Evolutionary conservation across 2,888 invertebrate species (phyloP), one percentile per base, ranked within the genome.

Genomic region (Drosophila recens): DNA sequence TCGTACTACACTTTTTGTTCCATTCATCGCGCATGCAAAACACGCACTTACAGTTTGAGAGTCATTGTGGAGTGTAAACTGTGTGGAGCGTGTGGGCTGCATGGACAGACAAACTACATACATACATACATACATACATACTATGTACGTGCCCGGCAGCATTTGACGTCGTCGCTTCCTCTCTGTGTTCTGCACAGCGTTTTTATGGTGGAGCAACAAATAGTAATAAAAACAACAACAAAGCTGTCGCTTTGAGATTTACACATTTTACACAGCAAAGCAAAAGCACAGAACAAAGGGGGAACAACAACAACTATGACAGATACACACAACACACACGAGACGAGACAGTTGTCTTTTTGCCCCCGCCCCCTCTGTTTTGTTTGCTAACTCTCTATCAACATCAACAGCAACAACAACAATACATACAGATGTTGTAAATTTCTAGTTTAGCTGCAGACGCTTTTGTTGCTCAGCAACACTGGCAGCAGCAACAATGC

Each of bases 41-140:
- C 84, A 84, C 72, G 77, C 66, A 40, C 15, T n/a, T 38, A 51
- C 82, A 74, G 84, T 84, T 84, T 72, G 57, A 51, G 13, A 75
- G 27, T n/a, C 67, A 85, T 67, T 78, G 38, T 3, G 11, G 34
- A 15, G 15, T 27, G 34, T 51, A 40, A 27, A 46, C 27, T 20
- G 15, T 53, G 49, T n/a, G 38, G 38, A 38, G 6, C 6, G 82
- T 11, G 64, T 67, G 30, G 34, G 20, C 30, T 51, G 23, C 34
- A 10, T 48, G 36, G 49, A 59, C 49, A 20, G 27, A 30, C 58
- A 30, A 23, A 38, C 38, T 38, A 33, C 33, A 8, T 23, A 23
- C 23, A 4, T 23, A 23, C 23, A 8, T 23, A 23, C 23, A 4
- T 23, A 23, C 23, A 23, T 23, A 23, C 23, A 23, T 23, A 23